Percentiles rank a stretch among this genome's conserved stretches.
phyloP scores from a whole-genome alignment of 2,113 vertebrate species.

The Xiphophorus couchianus region DNA sequence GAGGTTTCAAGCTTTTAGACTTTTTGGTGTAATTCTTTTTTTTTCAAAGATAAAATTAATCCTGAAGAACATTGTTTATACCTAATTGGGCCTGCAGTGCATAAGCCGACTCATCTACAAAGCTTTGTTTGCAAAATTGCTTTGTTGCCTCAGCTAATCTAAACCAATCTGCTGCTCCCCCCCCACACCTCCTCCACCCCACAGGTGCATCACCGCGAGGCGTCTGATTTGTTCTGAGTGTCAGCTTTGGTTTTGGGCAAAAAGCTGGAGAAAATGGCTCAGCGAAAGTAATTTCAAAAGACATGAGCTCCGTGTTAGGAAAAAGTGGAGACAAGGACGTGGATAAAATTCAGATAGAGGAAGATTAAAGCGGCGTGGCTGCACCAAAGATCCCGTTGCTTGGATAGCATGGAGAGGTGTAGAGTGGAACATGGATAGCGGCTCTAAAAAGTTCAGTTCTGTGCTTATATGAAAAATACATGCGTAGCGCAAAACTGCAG shows the following conservation, averaged over 20 bases:
- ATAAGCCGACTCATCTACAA: conserved; percentile 27
- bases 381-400: conserved; percentile 4
- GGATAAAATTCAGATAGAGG: conserved; percentile 19
- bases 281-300: conserved; percentile 44
- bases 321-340: conserved; percentile 29
- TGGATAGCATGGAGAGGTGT: background rate
- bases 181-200: background rate
- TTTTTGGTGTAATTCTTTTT: background rate
- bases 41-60: background rate
- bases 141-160: conserved; percentile 39
- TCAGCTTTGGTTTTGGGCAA: conserved; percentile 31
- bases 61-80: background rate
- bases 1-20: background rate
- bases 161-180: conserved; percentile 24
- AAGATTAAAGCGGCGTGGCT: conserved; percentile 4
- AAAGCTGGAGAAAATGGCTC: conserved; percentile 29
- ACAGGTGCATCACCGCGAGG: conserved; percentile 12
- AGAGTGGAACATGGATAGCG: background rate
- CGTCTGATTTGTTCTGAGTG: conserved; percentile 45
- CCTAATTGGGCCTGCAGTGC: background rate
- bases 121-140: conserved; percentile 16
- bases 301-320: conserved; percentile 21
- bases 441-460: too few relatives aligned
- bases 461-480: too few relatives aligned
- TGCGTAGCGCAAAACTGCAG: too few relatives aligned